phyloP scores from a whole-genome alignment of 2,113 vertebrate species.

The Echinops telfairi region DNA sequence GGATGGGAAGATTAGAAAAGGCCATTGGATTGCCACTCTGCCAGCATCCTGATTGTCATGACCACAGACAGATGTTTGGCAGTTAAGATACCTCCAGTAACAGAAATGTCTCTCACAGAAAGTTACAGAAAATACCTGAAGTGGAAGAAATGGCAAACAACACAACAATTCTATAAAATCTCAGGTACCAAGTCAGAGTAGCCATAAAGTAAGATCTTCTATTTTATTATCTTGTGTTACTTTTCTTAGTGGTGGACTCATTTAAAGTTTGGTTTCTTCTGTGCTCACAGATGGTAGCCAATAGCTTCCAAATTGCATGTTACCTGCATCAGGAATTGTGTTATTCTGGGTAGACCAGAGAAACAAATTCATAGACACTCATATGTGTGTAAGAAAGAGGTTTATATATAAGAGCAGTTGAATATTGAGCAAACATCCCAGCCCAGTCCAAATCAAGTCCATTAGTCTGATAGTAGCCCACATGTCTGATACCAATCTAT shows the following conservation, averaged over 20 bases:
- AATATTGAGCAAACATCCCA: too few species aligned
- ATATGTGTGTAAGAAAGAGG: too few species aligned
- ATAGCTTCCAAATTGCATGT: not conserved
- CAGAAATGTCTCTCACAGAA: not conserved
- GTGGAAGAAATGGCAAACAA: not conserved
- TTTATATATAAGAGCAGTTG: too few species aligned
- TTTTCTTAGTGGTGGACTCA: not conserved
- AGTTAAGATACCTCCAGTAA: conserved; percentile 39
- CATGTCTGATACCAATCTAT: too few species aligned
- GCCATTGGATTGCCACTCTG: not conserved
- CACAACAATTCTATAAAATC: too few species aligned
- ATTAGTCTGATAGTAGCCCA: too few species aligned
- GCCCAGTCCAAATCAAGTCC: too few species aligned
- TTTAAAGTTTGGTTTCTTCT: not conserved
- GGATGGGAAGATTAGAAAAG: conserved; percentile 2
- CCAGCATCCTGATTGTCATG: not conserved
- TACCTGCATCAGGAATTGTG: not conserved
- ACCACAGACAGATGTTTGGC: not conserved
- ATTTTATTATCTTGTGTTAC: not conserved
- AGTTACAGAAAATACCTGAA: not conserved
- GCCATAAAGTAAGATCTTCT: not conserved
- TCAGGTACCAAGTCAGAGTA: not conserved
- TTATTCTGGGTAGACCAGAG: too few species aligned
- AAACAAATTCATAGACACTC: too few species aligned
- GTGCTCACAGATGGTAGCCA: not conserved